Evolutionary conservation across 2,888 invertebrate genomes (phyloP), one percentile per base, ranked within the genome.

Genomic region (Schizotus pectinicornis): DNA sequence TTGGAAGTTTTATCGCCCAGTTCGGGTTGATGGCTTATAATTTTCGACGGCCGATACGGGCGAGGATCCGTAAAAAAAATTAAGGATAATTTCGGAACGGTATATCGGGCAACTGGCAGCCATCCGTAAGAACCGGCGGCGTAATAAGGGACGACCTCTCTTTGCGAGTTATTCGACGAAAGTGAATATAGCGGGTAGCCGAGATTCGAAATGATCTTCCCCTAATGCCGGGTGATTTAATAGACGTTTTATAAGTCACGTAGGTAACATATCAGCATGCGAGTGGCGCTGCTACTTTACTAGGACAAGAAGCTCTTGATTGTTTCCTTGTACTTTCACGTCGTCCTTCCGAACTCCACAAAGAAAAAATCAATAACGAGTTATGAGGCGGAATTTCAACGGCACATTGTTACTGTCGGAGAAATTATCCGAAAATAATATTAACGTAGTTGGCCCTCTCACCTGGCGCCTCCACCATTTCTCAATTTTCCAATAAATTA

Each of bases 221-320:
- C 51, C 47, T 59, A 59, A 59, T 51, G 42, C 59, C 46, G 37
- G 41, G 56, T 56, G 60, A 60, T 60, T 60, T 60, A 60, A 56
- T 56, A 52, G 61, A 45, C 56, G 47, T 60, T 60, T 60, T 60
- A 59, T 59, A 59, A 53, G 61, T 52, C 61, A 61, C 61, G 61
- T 61, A 61, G 52, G 43, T 54, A 59, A 54, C 59, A 59, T 59
- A 59, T 59, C 59, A 53, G 49, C 59, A 59, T 54, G 59, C 59
- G 45, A 49, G 59, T 59, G 45, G 48, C 53, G 48, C 53, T 48
- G 39, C 37, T 53, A 48, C 58, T 53, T 53, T 38, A 14, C 58
- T 43, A 47, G 48, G 58, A 58, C 58, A 54, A 54, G 54, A 54
- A 31, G 47, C 47, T 34, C 45, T 47, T 47, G 47, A 47, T 54